These are phyloP conservation scores for Drosophila auraria DNA, from an alignment of 1,140 invertebrate genomes.

Conservation along the genomic window DNA sequence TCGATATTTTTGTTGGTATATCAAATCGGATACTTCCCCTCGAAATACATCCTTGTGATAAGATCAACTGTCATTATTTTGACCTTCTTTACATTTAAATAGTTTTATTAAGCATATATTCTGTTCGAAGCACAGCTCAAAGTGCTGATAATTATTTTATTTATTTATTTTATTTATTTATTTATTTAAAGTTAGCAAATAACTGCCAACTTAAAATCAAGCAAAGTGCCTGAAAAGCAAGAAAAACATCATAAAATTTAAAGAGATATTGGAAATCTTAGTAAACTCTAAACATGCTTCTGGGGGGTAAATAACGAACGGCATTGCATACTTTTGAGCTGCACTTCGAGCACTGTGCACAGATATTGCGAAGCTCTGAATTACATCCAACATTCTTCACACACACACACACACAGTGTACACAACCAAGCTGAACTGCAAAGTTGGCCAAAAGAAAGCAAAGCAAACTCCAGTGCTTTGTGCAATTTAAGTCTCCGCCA, in stretches of 20 bases:
- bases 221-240: no score
- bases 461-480: slow-evolving; percentile 70
- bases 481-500: slow-evolving; percentile 70
- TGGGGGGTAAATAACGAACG: neutral
- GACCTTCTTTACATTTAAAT: no score
- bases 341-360: slow-evolving; percentile 31
- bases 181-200: no score
- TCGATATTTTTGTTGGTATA: no score
- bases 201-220: no score
- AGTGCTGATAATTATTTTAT: neutral
- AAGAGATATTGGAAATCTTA: neutral
- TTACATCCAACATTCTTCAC: slow-evolving; percentile 32
- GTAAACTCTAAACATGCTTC: slow-evolving; percentile 5
- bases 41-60: no score
- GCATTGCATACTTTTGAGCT: slow-evolving; percentile 20
- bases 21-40: no score
- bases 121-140: neutral
- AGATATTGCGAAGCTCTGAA: slow-evolving; percentile 23
- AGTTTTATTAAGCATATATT: no score
- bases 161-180: no score
- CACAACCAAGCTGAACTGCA: slow-evolving; percentile 19
- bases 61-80: no score
- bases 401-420: slow-evolving; percentile 9
- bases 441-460: slow-evolving; percentile 30
- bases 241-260: neutral